Conservation (phyloP, 2,797 vertebrate genomes). For the Sebastes nivosus region DNA sequence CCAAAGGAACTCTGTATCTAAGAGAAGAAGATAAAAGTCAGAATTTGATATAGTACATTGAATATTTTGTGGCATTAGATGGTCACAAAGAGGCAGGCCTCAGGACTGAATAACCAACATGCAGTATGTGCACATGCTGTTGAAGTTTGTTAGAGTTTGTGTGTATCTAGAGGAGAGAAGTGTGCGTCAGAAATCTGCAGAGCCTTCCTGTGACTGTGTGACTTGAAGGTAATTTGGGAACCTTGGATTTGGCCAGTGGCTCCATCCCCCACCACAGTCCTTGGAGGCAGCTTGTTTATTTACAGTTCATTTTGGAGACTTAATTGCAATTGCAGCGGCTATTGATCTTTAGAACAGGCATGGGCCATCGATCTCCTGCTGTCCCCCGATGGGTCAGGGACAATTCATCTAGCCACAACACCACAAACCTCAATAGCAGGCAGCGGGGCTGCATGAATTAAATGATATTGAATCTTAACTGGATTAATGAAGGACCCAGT, state of each 20-base stretch:
- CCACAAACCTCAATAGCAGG: slow-evolving; percentile 8
- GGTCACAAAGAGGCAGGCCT: neutral
- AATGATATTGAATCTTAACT: slow-evolving; percentile 38
- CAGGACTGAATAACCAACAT: neutral
- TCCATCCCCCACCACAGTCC: slow-evolving; percentile 14
- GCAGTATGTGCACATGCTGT: neutral
- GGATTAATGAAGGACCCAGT: slow-evolving; percentile 35
- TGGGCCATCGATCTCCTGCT: slow-evolving; percentile 62
- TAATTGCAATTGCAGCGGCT: slow-evolving; percentile 67
- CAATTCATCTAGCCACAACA: slow-evolving; percentile 54
- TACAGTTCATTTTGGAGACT: slow-evolving; percentile 70
- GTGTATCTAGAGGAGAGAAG: neutral
- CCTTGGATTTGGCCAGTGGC: slow-evolving; percentile 2
- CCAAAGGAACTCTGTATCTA: neutral
- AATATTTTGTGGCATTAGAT: neutral
- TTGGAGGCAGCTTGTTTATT: slow-evolving; percentile 66
- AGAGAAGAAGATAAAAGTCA: neutral
- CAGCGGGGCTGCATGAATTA: slow-evolving; percentile 12
- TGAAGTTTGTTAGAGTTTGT: neutral
- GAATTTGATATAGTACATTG: neutral
- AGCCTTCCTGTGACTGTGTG: neutral
- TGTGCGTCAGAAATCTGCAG: neutral
- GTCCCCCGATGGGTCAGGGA: slow-evolving; percentile 58
- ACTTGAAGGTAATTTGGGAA: slow-evolving; percentile 34
- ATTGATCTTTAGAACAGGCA: slow-evolving; percentile 62